Evolutionary conservation across 1,140 invertebrate genomes (phyloP).

Genomic region (Phortica variegata): DNA sequence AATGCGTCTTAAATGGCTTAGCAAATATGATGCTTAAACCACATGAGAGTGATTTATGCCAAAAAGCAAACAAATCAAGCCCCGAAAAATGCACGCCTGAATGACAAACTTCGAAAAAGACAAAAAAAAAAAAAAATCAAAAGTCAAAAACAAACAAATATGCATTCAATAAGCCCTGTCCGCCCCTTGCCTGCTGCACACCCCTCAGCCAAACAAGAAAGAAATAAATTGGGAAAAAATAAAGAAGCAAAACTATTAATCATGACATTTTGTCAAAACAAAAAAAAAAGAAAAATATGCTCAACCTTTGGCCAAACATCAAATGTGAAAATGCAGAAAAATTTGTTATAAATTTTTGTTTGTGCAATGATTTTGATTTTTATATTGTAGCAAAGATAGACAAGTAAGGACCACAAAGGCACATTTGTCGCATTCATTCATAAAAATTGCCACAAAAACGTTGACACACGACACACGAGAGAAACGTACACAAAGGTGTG

Average conservation of each 20-base stretch:
- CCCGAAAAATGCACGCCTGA: background rate
- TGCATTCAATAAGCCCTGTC: slow-evolving; percentile 5
- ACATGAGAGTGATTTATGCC: too few relatives aligned
- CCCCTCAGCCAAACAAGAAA: too few relatives aligned
- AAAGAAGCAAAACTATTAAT: slow-evolving; percentile 36
- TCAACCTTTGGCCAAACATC: slow-evolving; percentile 4
- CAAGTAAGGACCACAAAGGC: slow-evolving; percentile 8
- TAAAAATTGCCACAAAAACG: slow-evolving; percentile 43
- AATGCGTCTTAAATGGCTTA: too few relatives aligned
- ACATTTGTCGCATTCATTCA: slow-evolving; percentile 41
- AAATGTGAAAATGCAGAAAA: slow-evolving; percentile 38
- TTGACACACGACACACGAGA: slow-evolving; percentile 50
- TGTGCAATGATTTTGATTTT: slow-evolving; percentile 41
- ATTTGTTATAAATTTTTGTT: slow-evolving; percentile 37
- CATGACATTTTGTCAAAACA: too few relatives aligned
- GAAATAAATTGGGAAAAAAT: background rate
- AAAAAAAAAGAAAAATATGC: too few relatives aligned
- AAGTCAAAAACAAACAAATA: slow-evolving; percentile 40
- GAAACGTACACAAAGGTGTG: too few relatives aligned
- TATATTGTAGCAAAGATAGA: slow-evolving; percentile 22
- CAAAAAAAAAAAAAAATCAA: slow-evolving; percentile 23
- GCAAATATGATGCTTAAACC: too few relatives aligned
- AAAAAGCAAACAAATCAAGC: slow-evolving; percentile 4
- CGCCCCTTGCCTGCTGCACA: too few relatives aligned
- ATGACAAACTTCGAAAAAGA: slow-evolving; percentile 9